Base-by-base conservation (phyloP, 2,888 invertebrate species). In the Rhagonycha fulva region DNA sequence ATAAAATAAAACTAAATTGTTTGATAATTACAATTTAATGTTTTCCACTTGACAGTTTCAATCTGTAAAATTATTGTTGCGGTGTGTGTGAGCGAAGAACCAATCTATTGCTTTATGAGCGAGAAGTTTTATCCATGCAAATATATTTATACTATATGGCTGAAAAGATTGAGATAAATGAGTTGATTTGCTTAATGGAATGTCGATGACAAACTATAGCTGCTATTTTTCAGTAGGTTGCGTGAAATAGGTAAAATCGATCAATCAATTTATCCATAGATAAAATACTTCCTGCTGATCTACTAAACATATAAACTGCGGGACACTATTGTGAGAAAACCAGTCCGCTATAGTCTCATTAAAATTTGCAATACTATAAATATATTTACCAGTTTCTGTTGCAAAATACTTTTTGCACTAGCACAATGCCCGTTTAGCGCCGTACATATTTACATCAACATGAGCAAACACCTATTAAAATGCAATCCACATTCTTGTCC, bases 221-320 rank as follows among this genome's bases (percentile, higher is more conserved):
- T 66, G 23, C 19, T 66, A 19, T 66, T 66, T 66, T 66, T 24
- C 63, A 47, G 47, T 47, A 47, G 72, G 66, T 68, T 69, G 68
- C 74, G 71, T 79, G 75, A 26, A 76, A 68, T 73, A 63, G 72
- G 66, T 78, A 74, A 71, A 32, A 71, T 70, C 75, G 80, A 83
- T 83, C 82, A 83, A 83, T 83, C 83, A 83, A 78, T 76, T 79
- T 79, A 79, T 78, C 71, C 74, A 73, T 75, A 82, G 82, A 83
- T 83, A 82, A 82, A 83, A 80, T 82, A 84, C 82, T 84, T 84
- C 84, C 84, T 84, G 84, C 84, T 84, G 84, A 78, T 84, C 83
- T 82, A 84, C 83, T 84, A 84, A 84, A 83, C 82, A 83, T 78
- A 83, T 80, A 81, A 83, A 82, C 83, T 77, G 81, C 83, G 80